Base-by-base conservation (phyloP, 2,113 vertebrate species). In the Sinocyclocheilus anshuiensis region DNA sequence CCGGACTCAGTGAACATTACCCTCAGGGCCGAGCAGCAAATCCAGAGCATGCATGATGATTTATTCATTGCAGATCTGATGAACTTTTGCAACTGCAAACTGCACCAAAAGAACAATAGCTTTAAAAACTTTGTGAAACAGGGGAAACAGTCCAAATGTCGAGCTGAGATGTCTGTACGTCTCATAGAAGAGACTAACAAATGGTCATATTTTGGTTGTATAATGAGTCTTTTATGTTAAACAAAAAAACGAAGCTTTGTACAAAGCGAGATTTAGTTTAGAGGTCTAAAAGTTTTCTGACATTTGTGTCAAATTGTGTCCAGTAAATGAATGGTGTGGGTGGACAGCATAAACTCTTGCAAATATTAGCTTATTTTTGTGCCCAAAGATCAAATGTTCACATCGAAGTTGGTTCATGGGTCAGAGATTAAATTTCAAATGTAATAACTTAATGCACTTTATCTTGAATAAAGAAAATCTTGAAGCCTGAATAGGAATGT, bases 1-100 rank as follows among this genome's bases (percentile, higher is more conserved):
- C 45, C 45, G 45, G 48, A 29, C 33, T 77, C 59, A 42, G 29
- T n/a, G 63, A 55, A n/a, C 72, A 7, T 65, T 13, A 59, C 26
- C 50, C 50, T 59, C 29, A 69, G 18, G 82, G 59, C 59, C 42
- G 55, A 75, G 74, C 18, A 57, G 50, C 59, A 55, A 63, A 71
- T 87, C 80, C 61, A 81, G 59, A 42, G 69, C 86, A 83, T 84
- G 53, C 29, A 59, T 75, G 69, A 72, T 74, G 50, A 75, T 83
- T 59, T 83, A 74, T 83, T 82, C 63, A 71, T 69, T 20, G 18
- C 20, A 53, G 45, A 69, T 53, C 63, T 82, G 57, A 57, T n/a
- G 3, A 42, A 65, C 33, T 26, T 81, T 65, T 65, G 80, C 24
- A 15, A 53, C 24, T 50, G 11, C 65, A 53, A 69, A 53, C 42